phyloP scores from a whole-genome alignment of 2,888 invertebrate species.

The Dromius quadrimaculatus region DNA sequence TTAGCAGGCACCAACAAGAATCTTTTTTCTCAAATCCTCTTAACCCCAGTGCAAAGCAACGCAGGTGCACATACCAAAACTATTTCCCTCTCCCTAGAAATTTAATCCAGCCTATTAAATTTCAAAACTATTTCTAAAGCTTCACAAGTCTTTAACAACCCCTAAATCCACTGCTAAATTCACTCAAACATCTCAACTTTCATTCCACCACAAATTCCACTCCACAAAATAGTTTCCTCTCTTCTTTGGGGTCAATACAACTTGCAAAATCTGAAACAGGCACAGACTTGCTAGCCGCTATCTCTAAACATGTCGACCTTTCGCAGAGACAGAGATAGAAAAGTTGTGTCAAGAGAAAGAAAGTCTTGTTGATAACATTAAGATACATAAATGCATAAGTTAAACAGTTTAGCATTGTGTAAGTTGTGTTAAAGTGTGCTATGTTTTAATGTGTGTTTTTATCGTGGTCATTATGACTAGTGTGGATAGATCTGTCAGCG shows the following conservation, averaged over 20 bases:
- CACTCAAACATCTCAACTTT: conserved; percentile 3
- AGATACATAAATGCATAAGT: not conserved
- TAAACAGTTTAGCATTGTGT: not conserved
- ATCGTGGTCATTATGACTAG: not conserved
- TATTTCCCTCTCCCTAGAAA: too few relatives aligned
- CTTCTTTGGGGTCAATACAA: conserved; percentile 41
- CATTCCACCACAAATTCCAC: conserved; percentile 6
- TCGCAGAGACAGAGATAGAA: not conserved
- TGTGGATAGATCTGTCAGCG: not conserved
- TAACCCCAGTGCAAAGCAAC: not conserved
- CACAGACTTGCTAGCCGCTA: conserved; percentile 24
- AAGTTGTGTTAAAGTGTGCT: not conserved
- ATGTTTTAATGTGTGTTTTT: not conserved
- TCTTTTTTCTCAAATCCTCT: too few relatives aligned
- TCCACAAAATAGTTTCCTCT: conserved; percentile 15
- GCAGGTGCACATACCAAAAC: not conserved
- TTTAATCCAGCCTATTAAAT: not conserved
- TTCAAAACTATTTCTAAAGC: conserved; percentile 25
- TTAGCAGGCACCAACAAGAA: too few relatives aligned
- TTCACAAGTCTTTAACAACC: conserved; percentile 13
- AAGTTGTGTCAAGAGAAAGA: not conserved
- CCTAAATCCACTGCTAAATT: conserved; percentile 1
- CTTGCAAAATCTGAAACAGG: conserved; percentile 30
- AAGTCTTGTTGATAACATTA: not conserved
- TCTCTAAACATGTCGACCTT: conserved; percentile 2